These are phyloP conservation scores for Halcyon badia DNA, from an alignment of 2,797 vertebrate species.

Conservation along the genomic window DNA sequence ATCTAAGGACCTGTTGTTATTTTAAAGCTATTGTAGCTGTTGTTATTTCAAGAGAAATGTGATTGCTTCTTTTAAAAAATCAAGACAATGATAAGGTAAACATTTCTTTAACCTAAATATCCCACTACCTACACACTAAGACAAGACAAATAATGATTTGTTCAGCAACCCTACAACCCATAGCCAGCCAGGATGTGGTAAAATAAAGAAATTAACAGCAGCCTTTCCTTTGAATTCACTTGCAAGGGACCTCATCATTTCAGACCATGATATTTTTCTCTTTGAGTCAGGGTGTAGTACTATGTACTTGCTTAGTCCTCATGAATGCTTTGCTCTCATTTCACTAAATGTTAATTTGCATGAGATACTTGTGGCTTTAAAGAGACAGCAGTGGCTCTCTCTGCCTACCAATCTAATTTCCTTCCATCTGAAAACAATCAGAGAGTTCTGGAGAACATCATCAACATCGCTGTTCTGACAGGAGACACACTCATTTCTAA, in stretches of 20 bases:
- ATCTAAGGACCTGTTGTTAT: constrained; percentile 18
- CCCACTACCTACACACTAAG: neutral
- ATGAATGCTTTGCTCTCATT: constrained; percentile 43
- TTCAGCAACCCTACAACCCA: neutral
- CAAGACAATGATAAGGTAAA: neutral
- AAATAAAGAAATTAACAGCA: neutral
- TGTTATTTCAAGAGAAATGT: constrained; percentile 28
- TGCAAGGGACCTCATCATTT: constrained; percentile 18
- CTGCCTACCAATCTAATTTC: constrained; percentile 44
- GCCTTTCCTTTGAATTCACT: constrained; percentile 36
- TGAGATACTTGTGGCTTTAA: constrained; percentile 61
- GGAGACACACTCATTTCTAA: neutral
- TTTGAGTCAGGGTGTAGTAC: constrained; percentile 18
- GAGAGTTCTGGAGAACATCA: constrained; percentile 23
- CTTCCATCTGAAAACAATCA: constrained; percentile 50
- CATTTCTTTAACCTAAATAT: neutral
- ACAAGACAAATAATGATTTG: neutral
- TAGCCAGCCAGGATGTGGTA: neutral
- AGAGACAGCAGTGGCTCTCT: constrained; percentile 31
- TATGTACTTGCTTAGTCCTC: constrained; percentile 37
- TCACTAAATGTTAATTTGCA: constrained; percentile 59
- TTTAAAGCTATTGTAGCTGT: constrained; percentile 5
- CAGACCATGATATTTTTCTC: constrained; percentile 11
- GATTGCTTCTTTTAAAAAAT: constrained; percentile 19
- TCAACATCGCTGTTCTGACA: neutral